Evolutionary conservation across 2,113 vertebrate species (phyloP).

Genomic region (Pampusana beccarii): DNA sequence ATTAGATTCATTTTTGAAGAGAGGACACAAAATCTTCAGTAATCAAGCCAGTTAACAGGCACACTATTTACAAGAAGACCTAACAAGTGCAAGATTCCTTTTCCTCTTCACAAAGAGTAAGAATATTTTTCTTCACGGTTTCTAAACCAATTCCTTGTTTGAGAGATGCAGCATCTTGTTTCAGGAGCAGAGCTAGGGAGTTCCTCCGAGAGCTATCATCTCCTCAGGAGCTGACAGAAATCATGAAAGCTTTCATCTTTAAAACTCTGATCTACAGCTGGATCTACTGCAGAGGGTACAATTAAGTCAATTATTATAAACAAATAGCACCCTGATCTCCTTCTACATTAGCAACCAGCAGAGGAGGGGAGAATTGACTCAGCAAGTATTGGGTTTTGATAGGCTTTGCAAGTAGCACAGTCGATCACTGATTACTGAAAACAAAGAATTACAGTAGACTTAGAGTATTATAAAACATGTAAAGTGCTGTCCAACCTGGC

Average conservation of each 20-base stretch:
- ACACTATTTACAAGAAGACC: background rate
- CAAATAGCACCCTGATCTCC: background rate
- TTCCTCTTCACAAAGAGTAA: background rate
- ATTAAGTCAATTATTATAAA: background rate
- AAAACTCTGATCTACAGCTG: background rate
- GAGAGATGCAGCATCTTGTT: background rate
- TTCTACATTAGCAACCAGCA: background rate
- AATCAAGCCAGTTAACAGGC: background rate
- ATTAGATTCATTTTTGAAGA: background rate
- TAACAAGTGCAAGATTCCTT: background rate
- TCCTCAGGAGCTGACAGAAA: background rate
- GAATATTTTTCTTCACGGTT: background rate
- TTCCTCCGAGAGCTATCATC: background rate
- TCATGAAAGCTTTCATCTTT: background rate
- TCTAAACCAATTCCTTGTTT: background rate
- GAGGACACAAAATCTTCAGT: background rate
- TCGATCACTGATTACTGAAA: background rate
- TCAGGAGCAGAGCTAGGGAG: background rate
- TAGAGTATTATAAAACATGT: rapidly evolving
- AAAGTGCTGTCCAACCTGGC: background rate
- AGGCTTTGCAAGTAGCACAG: background rate
- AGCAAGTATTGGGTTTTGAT: background rate
- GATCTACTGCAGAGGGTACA: background rate
- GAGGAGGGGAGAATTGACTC: background rate
- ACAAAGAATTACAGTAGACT: background rate